phyloP scores from a whole-genome alignment of 2,113 vertebrate genomes.

The Platysternon megacephalum region DNA sequence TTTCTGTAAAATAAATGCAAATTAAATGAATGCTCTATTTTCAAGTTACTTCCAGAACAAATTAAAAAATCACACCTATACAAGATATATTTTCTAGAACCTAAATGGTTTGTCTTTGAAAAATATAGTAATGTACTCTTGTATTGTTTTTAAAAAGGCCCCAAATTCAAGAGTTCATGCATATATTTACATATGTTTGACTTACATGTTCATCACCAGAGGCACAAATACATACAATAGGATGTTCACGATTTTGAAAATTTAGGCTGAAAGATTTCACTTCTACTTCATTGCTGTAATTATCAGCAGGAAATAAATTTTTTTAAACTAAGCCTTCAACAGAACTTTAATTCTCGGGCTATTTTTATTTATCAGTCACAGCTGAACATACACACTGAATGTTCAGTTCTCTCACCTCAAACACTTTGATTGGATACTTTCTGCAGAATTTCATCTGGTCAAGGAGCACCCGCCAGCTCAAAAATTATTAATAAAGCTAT shows the following conservation, averaged over 20 bases:
- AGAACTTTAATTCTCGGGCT: conserved; percentile 1
- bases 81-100: neutral
- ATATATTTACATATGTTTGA: neutral
- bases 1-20: neutral
- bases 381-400: neutral
- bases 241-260: neutral
- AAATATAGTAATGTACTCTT: neutral
- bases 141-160: neutral
- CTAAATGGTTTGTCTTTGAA: neutral
- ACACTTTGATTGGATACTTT: conserved; percentile 42
- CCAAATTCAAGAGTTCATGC: neutral
- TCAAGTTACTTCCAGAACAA: neutral
- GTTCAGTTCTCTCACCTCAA: neutral
- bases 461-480: conserved; percentile 35
- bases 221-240: neutral
- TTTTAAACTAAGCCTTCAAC: conserved; percentile 14
- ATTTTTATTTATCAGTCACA: conserved; percentile 39
- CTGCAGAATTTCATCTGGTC: conserved; percentile 49
- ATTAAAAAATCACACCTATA: neutral
- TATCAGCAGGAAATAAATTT: neutral
- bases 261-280: neutral
- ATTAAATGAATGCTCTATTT: neutral
- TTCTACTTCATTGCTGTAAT: neutral
- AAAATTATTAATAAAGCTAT: conserved; percentile 35
- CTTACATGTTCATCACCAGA: neutral